phyloP scores from a whole-genome alignment of 35 echinoderm and acorn worm genomes.

The Hemicentrotus pulcherrimus region DNA sequence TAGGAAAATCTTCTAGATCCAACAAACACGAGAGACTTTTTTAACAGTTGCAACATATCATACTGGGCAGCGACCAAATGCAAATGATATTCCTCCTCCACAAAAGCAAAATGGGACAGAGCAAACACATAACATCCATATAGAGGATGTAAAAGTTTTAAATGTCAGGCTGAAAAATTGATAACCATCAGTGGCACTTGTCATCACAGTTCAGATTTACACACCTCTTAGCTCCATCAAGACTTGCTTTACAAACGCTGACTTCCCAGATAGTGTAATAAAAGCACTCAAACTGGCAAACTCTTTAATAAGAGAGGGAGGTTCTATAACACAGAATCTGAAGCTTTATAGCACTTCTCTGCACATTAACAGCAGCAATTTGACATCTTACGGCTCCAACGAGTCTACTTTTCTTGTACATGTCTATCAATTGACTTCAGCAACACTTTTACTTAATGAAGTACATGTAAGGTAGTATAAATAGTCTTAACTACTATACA shows the following conservation, averaged over 20 bases:
- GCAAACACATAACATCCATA: background rate
- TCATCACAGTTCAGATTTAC: background rate
- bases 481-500: too few species aligned
- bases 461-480: too few species aligned
- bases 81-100: background rate
- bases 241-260: background rate
- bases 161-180: background rate
- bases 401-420: background rate
- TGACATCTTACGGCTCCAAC: background rate
- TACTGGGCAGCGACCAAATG: background rate
- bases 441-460: too few species aligned
- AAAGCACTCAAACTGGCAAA: background rate
- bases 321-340: background rate
- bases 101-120: background rate
- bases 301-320: background rate
- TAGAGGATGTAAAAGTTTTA: background rate
- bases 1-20: background rate
- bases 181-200: background rate
- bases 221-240: background rate
- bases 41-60: background rate
- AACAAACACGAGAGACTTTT: background rate
- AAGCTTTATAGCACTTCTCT: background rate
- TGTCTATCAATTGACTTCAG: background rate
- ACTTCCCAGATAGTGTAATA: background rate
- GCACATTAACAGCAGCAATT: background rate